Percentiles rank a stretch among this genome's conserved stretches.
Evolutionary conservation across 2,113 vertebrate species (phyloP).

Genomic region (Psophia crepitans): DNA sequence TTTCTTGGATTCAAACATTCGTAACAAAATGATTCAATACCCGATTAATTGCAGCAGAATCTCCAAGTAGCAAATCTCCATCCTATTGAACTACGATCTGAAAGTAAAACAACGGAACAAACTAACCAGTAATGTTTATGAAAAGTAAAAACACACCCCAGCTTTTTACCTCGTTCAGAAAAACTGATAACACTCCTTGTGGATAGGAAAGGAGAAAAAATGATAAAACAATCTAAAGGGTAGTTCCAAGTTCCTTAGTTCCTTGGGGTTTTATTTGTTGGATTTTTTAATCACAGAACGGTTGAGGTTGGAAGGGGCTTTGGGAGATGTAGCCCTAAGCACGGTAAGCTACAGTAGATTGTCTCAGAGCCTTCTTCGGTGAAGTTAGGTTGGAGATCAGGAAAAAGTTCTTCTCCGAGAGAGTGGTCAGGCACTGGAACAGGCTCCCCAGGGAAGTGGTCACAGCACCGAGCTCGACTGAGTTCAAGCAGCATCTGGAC

Average conservation of each 20-base stretch:
- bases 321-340: background rate
- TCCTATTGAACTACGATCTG: background rate
- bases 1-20: constrained; percentile 7
- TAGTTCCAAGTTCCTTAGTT: background rate
- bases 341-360: background rate
- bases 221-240: background rate
- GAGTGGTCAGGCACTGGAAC: no score
- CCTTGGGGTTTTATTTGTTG: background rate
- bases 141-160: background rate
- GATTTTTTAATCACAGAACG: background rate
- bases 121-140: background rate
- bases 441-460: no score
- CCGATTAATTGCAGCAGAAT: background rate
- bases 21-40: background rate
- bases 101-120: background rate
- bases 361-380: background rate
- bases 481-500: no score
- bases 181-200: background rate
- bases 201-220: background rate
- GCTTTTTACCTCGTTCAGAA: background rate
- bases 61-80: background rate
- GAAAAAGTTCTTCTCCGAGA: no score
- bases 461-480: no score
- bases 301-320: background rate
- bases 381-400: no score